Conservation (phyloP, 2,797 vertebrate species). For the Staurois parvus region DNA sequence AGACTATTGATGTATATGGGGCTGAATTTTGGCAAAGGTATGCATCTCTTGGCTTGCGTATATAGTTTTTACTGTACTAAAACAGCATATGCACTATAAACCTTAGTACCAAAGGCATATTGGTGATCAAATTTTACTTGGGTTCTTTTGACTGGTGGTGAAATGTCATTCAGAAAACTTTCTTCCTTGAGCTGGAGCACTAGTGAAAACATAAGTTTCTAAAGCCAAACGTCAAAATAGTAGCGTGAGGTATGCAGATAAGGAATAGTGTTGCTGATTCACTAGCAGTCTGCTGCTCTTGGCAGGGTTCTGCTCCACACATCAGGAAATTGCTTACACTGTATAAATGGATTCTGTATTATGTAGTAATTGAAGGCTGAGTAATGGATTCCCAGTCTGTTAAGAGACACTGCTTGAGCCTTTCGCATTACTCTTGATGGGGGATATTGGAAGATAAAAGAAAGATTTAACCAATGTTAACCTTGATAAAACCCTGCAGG, state of each 20-base stretch:
- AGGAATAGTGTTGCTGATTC: slow-evolving; percentile 4
- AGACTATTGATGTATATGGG: too few relatives aligned
- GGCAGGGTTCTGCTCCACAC: slow-evolving; percentile 19
- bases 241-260: not conserved
- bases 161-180: not conserved
- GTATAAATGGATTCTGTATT: slow-evolving; percentile 32
- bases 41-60: not conserved
- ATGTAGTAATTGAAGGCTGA: slow-evolving; percentile 29
- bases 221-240: not conserved
- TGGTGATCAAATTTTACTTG: not conserved
- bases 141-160: not conserved
- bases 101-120: too few relatives aligned
- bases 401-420: slow-evolving; percentile 10
- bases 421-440: slow-evolving; percentile 7
- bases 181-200: not conserved
- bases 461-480: slow-evolving; percentile 34
- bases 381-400: slow-evolving; percentile 31
- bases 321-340: slow-evolving; percentile 24
- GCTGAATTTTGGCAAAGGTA: too few relatives aligned
- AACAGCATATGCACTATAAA: too few relatives aligned
- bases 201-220: not conserved
- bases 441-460: slow-evolving; percentile 1
- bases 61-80: not conserved
- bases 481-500: slow-evolving; percentile 17
- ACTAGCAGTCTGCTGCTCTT: not conserved